Conservation (phyloP, 2,113 vertebrate species). For the Silurus asotus region DNA sequence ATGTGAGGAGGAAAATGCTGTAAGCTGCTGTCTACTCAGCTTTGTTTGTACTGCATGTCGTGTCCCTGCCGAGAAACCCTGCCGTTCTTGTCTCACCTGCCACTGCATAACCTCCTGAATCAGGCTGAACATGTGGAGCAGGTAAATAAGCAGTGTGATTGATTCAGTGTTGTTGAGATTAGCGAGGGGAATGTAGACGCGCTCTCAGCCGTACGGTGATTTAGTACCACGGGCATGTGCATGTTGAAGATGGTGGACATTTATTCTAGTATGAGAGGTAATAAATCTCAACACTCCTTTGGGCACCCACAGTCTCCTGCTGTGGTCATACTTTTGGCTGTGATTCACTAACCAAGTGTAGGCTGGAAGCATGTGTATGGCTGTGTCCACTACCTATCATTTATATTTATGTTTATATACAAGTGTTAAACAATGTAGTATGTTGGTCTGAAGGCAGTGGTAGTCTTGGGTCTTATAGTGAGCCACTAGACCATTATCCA, state of each 20-base stretch:
- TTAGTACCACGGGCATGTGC: conserved; percentile 39
- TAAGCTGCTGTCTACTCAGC: conserved; percentile 4
- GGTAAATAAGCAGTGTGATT: conserved; percentile 34
- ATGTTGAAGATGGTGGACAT: conserved; percentile 38
- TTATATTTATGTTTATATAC: conserved; percentile 43
- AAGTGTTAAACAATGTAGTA: neutral
- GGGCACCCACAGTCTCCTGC: conserved; percentile 1
- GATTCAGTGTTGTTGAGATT: conserved; percentile 32
- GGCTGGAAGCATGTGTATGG: conserved; percentile 2
- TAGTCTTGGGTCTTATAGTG: neutral
- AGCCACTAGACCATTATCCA: neutral
- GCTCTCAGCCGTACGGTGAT: conserved; percentile 4
- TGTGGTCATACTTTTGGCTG: conserved; percentile 10
- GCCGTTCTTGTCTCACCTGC: conserved; percentile 15
- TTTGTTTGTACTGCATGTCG: conserved; percentile 7
- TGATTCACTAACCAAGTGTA: neutral
- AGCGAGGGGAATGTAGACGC: neutral
- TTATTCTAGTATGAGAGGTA: conserved; percentile 36
- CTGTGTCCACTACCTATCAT: conserved; percentile 43
- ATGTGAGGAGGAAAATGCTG: neutral
- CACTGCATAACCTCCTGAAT: neutral
- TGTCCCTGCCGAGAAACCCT: neutral
- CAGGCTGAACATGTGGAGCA: conserved; percentile 29
- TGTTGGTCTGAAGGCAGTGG: neutral
- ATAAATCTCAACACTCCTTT: conserved; percentile 36